phyloP scores from a whole-genome alignment of 2,113 vertebrate species.

The Marcusenius ussheri region DNA sequence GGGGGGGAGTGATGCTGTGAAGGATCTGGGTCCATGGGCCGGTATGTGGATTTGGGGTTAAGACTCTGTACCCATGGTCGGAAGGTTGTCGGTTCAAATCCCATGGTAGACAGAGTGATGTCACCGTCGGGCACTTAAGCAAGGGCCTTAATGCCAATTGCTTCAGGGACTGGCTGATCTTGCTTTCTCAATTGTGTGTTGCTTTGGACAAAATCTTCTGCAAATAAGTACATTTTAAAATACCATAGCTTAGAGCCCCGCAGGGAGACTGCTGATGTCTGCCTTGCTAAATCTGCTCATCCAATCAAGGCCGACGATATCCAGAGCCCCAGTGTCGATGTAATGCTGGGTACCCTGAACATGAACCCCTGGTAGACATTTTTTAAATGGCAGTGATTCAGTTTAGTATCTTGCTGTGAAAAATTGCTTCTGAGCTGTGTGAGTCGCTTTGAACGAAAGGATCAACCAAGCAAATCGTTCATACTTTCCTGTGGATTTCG shows the following conservation, averaged over 20 bases:
- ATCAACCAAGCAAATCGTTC: neutral
- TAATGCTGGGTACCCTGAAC: neutral
- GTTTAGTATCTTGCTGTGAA: conserved; percentile 2
- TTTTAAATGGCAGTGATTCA: neutral
- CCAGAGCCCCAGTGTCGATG: neutral
- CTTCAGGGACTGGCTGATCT: neutral
- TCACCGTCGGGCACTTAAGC: neutral
- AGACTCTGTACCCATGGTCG: neutral
- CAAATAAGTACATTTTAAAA: neutral
- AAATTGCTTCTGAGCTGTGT: neutral
- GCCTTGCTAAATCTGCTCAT: neutral
- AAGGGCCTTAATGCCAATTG: neutral
- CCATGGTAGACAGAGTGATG: neutral
- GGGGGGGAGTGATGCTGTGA: neutral
- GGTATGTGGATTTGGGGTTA: neutral
- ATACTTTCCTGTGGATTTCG: neutral
- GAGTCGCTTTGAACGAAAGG: neutral
- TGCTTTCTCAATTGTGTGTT: neutral
- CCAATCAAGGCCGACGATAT: neutral
- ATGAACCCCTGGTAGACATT: neutral
- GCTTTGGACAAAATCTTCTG: neutral
- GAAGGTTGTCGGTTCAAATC: neutral
- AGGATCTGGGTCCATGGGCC: neutral
- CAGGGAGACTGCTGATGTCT: neutral
- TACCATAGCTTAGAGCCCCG: neutral